Evolutionary conservation across 2,113 vertebrate species (phyloP).

Genomic region (Plestiodon gilberti): DNA sequence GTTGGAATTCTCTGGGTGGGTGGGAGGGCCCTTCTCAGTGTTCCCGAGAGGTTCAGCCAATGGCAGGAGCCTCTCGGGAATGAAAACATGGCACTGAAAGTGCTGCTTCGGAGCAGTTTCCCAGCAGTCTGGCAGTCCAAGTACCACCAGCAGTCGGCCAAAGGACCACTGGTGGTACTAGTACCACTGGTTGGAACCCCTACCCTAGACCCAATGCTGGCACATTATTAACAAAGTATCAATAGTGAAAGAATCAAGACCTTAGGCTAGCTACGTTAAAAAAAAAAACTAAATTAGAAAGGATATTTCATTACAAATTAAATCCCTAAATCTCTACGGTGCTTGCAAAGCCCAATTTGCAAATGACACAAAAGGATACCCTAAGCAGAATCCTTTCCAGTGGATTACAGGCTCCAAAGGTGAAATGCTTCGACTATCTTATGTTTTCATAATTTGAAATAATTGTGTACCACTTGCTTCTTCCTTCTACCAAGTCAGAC

Average conservation of each 20-base stretch:
- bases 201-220: neutral
- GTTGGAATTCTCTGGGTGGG: too few relatives aligned
- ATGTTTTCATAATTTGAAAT: neutral
- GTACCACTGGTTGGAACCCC: too few relatives aligned
- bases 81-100: too few relatives aligned
- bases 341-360: neutral
- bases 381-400: neutral
- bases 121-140: too few relatives aligned
- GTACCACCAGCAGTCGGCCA: too few relatives aligned
- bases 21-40: too few relatives aligned
- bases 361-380: neutral
- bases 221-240: neutral
- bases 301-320: neutral
- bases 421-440: neutral
- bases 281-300: neutral
- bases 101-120: too few relatives aligned
- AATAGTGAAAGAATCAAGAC: neutral
- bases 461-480: neutral
- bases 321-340: neutral
- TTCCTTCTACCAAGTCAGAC: neutral
- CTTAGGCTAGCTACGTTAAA: neutral
- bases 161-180: too few relatives aligned
- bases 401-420: neutral
- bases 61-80: too few relatives aligned
- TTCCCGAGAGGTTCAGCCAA: too few relatives aligned